Percentiles rank a stretch among this genome's conserved stretches.
Evolutionary conservation across 2,797 vertebrate genomes (phyloP).

Genomic region (Enteromius anoplus): DNA sequence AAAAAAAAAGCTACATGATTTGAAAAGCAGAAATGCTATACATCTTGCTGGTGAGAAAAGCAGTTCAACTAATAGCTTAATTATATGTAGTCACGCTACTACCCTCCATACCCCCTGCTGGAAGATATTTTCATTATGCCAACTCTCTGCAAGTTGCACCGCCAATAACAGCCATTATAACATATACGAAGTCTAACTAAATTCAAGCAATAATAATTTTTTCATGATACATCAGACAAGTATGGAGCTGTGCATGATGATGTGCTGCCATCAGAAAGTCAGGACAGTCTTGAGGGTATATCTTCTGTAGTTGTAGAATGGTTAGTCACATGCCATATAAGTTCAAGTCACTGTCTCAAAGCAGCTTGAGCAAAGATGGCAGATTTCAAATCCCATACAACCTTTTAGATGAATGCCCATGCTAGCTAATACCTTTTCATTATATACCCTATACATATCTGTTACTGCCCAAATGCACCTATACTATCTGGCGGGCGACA

Average conservation of each 20-base stretch:
- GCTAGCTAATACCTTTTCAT: background rate
- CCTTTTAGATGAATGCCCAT: background rate
- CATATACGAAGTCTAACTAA: background rate
- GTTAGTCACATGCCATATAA: background rate
- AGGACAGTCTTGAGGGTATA: background rate
- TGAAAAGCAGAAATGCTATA: background rate
- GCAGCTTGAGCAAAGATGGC: background rate
- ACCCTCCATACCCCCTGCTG: background rate
- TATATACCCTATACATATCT: background rate
- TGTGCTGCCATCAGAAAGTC: background rate
- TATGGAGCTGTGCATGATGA: background rate
- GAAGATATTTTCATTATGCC: background rate
- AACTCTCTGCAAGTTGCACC: background rate
- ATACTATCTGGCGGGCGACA: slow-evolving; percentile 46
- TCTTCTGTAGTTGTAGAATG: background rate
- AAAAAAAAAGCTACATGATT: background rate
- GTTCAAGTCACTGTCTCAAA: background rate
- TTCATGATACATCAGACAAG: too few species aligned
- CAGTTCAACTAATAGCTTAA: background rate
- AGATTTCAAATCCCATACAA: background rate
- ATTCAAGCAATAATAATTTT: background rate
- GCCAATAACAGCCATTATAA: background rate
- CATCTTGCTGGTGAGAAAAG: background rate
- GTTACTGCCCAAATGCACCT: background rate
- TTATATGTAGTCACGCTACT: background rate